Conservation (phyloP, 1,140 invertebrate species). For the Aleiodes sp. region DNA sequence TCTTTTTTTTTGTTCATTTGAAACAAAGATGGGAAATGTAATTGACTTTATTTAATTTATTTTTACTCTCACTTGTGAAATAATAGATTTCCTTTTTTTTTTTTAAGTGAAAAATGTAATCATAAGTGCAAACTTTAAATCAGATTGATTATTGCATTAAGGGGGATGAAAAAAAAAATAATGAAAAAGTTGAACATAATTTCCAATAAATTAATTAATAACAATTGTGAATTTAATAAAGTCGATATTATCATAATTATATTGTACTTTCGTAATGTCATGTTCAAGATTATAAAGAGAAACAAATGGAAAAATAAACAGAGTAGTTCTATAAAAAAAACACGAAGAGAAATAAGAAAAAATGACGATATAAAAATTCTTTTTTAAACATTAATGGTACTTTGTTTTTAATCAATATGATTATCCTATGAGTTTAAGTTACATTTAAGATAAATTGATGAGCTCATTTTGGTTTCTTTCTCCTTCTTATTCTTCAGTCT, state of each 20-base stretch:
- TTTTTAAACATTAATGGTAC: too few species aligned
- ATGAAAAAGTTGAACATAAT: background rate
- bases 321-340: constrained; percentile 49
- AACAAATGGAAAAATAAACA: too few species aligned
- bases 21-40: background rate
- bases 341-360: constrained; percentile 22
- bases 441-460: background rate
- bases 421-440: background rate
- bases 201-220: constrained; percentile 19
- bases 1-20: too few species aligned
- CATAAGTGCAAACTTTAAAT: background rate
- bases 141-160: background rate
- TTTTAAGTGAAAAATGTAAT: background rate
- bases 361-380: constrained; percentile 38
- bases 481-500: constrained; percentile 27
- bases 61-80: background rate
- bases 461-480: background rate
- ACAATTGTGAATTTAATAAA: constrained; percentile 26
- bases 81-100: too few species aligned
- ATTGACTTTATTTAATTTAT: constrained; percentile 5
- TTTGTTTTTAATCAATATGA: too few species aligned
- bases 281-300: constrained; percentile 32
- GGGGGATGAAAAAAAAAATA: background rate
- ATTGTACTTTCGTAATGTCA: constrained; percentile 57
- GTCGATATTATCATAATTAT: constrained; percentile 39